Percentiles rank a stretch among this genome's conserved stretches.
Conservation (phyloP, 2,113 vertebrate genomes). For the Spea bombifrons region DNA sequence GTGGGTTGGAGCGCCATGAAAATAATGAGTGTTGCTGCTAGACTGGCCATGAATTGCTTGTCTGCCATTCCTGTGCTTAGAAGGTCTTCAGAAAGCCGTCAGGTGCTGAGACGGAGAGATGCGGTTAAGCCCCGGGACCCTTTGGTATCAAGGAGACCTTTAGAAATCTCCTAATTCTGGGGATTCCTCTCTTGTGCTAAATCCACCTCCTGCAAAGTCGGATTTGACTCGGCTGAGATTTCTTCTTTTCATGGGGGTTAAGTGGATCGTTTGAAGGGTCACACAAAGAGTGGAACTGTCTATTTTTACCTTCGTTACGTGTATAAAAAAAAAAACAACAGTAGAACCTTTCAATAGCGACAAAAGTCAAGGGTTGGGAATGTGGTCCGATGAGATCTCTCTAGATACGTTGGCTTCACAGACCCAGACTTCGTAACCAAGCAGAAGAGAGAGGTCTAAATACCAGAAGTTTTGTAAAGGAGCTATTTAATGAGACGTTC, state of each 20-base stretch:
- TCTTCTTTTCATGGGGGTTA: not conserved
- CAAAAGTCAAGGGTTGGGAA: no score
- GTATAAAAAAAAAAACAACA: no score
- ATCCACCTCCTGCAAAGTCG: slow-evolving; percentile 54
- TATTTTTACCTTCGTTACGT: no score
- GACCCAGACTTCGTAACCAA: no score
- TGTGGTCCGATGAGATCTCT: no score
- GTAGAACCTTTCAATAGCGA: no score
- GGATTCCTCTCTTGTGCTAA: slow-evolving; percentile 9
- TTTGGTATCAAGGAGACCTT: slow-evolving; percentile 35
- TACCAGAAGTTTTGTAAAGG: no score
- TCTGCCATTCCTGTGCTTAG: slow-evolving; percentile 53
- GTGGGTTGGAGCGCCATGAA: slow-evolving; percentile 16
- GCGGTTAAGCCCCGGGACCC: slow-evolving; percentile 53
- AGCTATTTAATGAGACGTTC: no score
- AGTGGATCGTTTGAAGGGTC: not conserved
- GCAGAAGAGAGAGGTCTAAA: no score
- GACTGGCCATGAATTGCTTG: slow-evolving; percentile 46
- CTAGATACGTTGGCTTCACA: no score
- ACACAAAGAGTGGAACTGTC: no score
- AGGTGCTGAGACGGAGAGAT: slow-evolving; percentile 56
- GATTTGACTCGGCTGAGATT: slow-evolving; percentile 54
- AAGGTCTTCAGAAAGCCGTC: slow-evolving; percentile 59
- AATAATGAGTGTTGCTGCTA: slow-evolving; percentile 50
- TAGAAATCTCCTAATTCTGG: not conserved